Evolutionary conservation across 2,888 invertebrate genomes (phyloP).

Genomic region (Zhuqinia jingwanae): DNA sequence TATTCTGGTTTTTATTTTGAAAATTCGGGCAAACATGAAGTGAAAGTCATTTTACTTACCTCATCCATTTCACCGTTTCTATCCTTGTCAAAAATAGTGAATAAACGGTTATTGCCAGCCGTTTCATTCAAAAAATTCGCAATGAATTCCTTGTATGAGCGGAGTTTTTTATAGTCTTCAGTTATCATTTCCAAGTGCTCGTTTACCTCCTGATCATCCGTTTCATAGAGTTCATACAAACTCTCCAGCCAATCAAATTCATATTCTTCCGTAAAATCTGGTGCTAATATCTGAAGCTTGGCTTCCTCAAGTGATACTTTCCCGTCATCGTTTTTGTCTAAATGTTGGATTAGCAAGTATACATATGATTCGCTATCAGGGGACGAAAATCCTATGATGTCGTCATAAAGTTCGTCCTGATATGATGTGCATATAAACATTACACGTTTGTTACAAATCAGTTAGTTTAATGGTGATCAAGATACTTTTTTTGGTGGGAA

Average conservation of each 20-base stretch:
- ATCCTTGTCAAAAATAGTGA: constrained; percentile 52
- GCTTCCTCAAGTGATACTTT: constrained; percentile 10
- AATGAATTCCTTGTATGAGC: neutral
- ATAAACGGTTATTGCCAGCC: neutral
- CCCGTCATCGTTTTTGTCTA: constrained; percentile 33
- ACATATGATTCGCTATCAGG: neutral
- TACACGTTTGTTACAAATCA: neutral
- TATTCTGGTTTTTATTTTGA: too few relatives aligned
- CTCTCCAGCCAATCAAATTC: constrained; percentile 57
- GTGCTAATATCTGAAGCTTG: constrained; percentile 25
- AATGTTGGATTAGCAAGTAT: neutral
- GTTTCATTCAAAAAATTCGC: neutral
- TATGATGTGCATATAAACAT: neutral
- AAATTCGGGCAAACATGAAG: neutral
- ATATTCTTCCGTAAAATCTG: constrained; percentile 27
- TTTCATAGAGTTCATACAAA: constrained; percentile 48
- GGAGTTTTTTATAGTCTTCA: neutral
- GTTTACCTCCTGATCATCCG: constrained; percentile 39
- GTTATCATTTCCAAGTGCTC: constrained; percentile 12
- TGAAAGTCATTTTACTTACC: constrained; percentile 16
- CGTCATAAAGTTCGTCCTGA: constrained; percentile 26
- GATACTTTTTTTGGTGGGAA: too few relatives aligned
- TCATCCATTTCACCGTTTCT: constrained; percentile 51
- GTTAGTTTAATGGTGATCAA: too few relatives aligned
- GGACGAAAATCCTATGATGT: neutral